Base-by-base conservation (phyloP, 1,140 invertebrate species). In the Drosophila dunni region DNA sequence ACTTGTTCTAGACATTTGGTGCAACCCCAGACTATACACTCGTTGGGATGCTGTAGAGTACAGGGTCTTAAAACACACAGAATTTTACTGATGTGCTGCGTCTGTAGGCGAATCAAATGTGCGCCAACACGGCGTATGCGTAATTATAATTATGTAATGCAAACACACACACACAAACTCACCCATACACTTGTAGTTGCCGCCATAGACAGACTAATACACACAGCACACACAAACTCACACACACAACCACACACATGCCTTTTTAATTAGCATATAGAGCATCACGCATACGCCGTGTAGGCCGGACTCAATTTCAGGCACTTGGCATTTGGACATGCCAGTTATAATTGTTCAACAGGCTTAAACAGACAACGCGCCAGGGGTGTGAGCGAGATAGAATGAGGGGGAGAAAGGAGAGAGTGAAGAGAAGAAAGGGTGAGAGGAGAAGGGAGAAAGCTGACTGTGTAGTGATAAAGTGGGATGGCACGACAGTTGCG, bases 121-220 rank as follows among this genome's bases (percentile, higher is more conserved):
- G 70, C 64, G 75, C 51, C 83, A 79, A 85, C 82, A 79, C 79
- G 83, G 75, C 82, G 83, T 85, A 85, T 88, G 83, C 83, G 82
- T 88, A 85, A 85, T 85, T 85, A 85, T 85, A 85, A 85, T 85
- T 85, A 85, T 85, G 82, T 85, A 85, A 85, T 76, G 75, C 82
- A 85, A 85, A 85, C 83, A 85, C 6, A 75, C 79, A 75, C 67
- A 65, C 65, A 79, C 61, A 70, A 38, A 70, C 50, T 45, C 42
- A 68, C 61, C 61, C 36, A 45, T 10, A 60, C 8, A 60, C 13
- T 11, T 24, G 6, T 15, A 45, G 33, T 69, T 29, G 20, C 38
- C 29, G 40, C 44, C 17, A 60, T 38, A 51, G 54, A 74, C 40
- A 62, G 73, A 51, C 38, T 78, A 48, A 33, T 11, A 62, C 20